These are phyloP conservation scores for Enteromius radiatus DNA, from an alignment of 2,797 vertebrate genomes.

Conservation along the genomic window DNA sequence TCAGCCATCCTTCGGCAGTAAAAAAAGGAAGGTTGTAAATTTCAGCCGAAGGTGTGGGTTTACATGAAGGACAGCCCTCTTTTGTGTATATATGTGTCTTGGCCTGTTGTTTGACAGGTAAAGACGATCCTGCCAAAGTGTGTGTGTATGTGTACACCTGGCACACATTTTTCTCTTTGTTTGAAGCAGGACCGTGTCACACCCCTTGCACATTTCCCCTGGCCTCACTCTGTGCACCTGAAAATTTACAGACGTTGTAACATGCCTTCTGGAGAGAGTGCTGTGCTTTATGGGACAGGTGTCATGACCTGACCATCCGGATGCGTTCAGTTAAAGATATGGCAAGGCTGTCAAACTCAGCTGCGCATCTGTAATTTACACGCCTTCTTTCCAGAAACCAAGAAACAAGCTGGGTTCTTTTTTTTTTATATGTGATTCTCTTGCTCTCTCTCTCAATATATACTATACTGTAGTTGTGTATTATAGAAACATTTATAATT, in stretches of 20 bases:
- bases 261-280: constrained; percentile 33
- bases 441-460: background rate
- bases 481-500: background rate
- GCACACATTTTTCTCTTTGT: constrained; percentile 42
- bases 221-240: constrained; percentile 20
- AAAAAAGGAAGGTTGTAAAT: constrained; percentile 45
- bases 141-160: constrained; percentile 45
- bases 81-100: constrained; percentile 37
- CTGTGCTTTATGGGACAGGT: constrained; percentile 54
- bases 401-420: constrained; percentile 12
- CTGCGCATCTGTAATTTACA: constrained; percentile 31
- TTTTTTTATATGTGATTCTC: background rate
- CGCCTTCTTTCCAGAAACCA: constrained; percentile 7
- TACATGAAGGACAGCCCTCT: constrained; percentile 34
- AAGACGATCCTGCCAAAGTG: constrained; percentile 17
- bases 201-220: constrained; percentile 12
- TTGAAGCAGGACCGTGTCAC: constrained; percentile 24
- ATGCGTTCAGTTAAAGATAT: constrained; percentile 51
- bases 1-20: constrained; percentile 38
- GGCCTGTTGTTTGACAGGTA: constrained; percentile 32
- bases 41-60: constrained; percentile 11
- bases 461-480: background rate
- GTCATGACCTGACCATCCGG: constrained; percentile 49
- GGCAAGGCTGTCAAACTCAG: constrained; percentile 18
- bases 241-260: constrained; percentile 49